Evolutionary conservation across 1,140 invertebrate species (phyloP), one percentile per base, ranked within the genome.

Genomic region (Brachionus rubens): DNA sequence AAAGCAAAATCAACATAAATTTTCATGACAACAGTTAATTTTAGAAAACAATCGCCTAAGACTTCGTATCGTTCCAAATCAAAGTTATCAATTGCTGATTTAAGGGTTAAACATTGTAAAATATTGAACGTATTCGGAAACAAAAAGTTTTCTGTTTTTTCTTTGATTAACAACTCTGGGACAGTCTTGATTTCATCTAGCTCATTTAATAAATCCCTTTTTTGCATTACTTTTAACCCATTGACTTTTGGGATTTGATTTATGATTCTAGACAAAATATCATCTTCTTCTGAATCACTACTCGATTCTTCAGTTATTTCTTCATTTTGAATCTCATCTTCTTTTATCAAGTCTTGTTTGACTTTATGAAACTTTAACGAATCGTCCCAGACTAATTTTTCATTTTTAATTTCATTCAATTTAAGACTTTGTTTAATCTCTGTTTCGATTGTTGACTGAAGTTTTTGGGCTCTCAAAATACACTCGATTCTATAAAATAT

Each of bases 21-120:
- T 80, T 97, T 98, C 3, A 93, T 93, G 0, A 97, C 99, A 54
- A 99, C 96, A 6, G 96, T 94, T 85, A 98, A 98, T 85, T 99
- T 99, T 0, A 99, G 85, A 84, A 99, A 99, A 10, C 95, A 98
- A 87, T 99, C 97, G 0, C 97, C 97, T 68, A 99, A 96, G 0
- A 96, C 99, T 87, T 99, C 97, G 33, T 99, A 82, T 6, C 97
- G 86, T 85, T 99, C 97, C 50, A 99, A 85, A 85, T 99, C 99
- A 70, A 99, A 96, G 24, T 96, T 96, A 85, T 99, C 97, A 84
- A 97, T 97, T 0, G 97, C 95, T 87, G 98, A 98, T 0, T 95
- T 98, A 92, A 98, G 98, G 2, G 97, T 99, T 0, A 99, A 85
- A 2, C 94, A 95, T 87, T 98, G 93, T 1, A 99, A 84, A 76